phyloP scores from a whole-genome alignment of 92 coral and sea anemone species.

The Blastomussa wellsi region DNA sequence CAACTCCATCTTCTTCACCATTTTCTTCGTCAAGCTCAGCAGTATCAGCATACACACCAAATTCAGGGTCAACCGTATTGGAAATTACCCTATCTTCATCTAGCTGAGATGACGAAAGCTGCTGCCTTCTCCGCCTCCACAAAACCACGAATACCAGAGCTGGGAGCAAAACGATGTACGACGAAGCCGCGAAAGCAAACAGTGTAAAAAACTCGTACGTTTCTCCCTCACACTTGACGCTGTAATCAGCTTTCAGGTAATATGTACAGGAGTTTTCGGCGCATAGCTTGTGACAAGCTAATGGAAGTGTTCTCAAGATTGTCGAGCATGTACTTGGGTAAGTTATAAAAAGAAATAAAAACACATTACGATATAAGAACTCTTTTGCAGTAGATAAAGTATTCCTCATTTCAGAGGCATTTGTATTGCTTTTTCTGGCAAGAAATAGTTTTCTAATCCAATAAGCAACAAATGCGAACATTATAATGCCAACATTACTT shows the following conservation, averaged over 20 bases:
- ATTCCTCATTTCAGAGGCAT: slow-evolving; percentile 12
- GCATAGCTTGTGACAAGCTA: slow-evolving; percentile 64
- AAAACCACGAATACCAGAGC: slow-evolving; percentile 21
- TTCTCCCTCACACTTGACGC: slow-evolving; percentile 50
- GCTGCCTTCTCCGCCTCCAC: slow-evolving; percentile 21
- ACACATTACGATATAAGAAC: slow-evolving; percentile 48
- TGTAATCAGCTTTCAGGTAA: slow-evolving; percentile 70
- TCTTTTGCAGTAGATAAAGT: slow-evolving; percentile 21
- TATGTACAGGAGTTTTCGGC: slow-evolving; percentile 38
- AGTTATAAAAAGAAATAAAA: slow-evolving; percentile 57
- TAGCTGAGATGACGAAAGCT: background rate
- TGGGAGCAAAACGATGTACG: slow-evolving; percentile 32
- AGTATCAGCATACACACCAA: background rate
- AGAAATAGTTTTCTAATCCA: slow-evolving; percentile 35
- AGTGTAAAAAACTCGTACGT: slow-evolving; percentile 36
- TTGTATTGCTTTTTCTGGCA: slow-evolving; percentile 1
- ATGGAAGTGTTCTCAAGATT: slow-evolving; percentile 56
- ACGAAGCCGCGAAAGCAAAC: slow-evolving; percentile 41
- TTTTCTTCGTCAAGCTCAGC: slow-evolving; percentile 13
- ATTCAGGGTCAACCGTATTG: slow-evolving; percentile 2
- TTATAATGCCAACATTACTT: slow-evolving; percentile 25
- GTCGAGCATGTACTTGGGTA: slow-evolving; percentile 66
- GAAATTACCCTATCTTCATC: background rate
- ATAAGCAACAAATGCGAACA: slow-evolving; percentile 28
- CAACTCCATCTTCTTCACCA: background rate